These are phyloP conservation scores for Intellagama lesueurii DNA, from an alignment of 2,797 vertebrate species.

Conservation along the genomic window DNA sequence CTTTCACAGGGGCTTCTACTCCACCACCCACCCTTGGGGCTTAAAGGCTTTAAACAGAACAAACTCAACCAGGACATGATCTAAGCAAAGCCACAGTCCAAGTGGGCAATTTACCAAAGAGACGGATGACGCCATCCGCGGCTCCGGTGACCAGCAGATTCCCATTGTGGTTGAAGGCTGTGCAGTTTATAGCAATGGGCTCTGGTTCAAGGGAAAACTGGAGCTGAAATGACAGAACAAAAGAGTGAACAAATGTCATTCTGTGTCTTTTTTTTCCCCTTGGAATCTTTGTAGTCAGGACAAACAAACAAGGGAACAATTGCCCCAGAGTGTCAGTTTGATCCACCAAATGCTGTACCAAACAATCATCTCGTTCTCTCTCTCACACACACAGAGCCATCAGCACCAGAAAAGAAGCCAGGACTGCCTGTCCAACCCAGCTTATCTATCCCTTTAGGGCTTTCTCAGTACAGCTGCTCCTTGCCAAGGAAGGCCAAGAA, in stretches of 20 bases:
- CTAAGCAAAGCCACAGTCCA: neutral
- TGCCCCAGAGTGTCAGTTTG: neutral
- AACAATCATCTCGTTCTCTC: neutral
- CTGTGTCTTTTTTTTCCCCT: neutral
- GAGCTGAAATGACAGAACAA: slow-evolving; percentile 77
- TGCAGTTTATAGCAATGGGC: slow-evolving; percentile 96
- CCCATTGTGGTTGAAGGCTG: slow-evolving; percentile 97
- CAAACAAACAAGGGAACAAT: neutral
- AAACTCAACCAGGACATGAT: neutral
- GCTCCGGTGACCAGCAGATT: slow-evolving; percentile 96
- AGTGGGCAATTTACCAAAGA: slow-evolving; percentile 85
- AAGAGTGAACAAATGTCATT: slow-evolving; percentile 11
- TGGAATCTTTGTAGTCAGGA: neutral
- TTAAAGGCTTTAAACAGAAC: neutral
- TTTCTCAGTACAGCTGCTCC: neutral
- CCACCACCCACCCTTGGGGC: neutral
- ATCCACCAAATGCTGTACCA: neutral
- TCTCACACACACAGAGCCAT: no score
- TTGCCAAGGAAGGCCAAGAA: neutral
- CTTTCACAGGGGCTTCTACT: no score
- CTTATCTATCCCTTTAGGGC: neutral
- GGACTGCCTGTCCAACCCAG: neutral
- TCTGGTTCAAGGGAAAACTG: slow-evolving; percentile 94
- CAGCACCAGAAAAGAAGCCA: neutral
- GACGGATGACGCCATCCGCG: slow-evolving; percentile 92